Evolutionary conservation across 2,113 vertebrate species (phyloP).

Genomic region (Perccottus glenii): DNA sequence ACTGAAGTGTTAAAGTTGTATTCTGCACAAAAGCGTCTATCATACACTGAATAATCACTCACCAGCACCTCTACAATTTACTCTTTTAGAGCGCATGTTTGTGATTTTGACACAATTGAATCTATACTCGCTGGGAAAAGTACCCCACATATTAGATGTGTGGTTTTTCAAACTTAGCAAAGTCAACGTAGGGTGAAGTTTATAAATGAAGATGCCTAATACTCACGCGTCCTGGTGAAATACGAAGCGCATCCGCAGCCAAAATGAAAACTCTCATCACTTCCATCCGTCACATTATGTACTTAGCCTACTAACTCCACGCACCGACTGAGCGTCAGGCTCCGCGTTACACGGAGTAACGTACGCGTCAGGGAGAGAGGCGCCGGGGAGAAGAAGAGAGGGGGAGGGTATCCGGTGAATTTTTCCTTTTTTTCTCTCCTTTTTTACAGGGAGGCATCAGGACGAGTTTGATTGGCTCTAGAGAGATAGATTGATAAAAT

Average conservation of each 20-base stretch:
- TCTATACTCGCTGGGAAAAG: background rate
- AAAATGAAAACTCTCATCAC: conserved; percentile 50
- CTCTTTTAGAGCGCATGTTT: background rate
- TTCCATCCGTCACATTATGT: conserved; percentile 25
- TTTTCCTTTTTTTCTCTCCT: background rate
- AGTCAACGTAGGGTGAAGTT: too few relatives aligned
- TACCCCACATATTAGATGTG: background rate
- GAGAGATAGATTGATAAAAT: conserved; percentile 66
- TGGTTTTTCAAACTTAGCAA: background rate
- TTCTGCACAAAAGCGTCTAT: background rate
- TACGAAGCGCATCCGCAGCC: conserved; percentile 31
- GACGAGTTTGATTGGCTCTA: conserved; percentile 67
- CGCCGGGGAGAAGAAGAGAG: conserved; percentile 4
- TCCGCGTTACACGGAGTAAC: conserved; percentile 54
- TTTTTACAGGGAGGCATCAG: conserved; percentile 59
- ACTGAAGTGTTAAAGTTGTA: conserved; percentile 35
- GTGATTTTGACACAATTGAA: background rate
- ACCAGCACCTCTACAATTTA: background rate
- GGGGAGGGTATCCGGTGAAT: conserved; percentile 57
- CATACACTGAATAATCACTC: background rate
- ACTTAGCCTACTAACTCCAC: conserved; percentile 40
- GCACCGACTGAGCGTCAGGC: conserved; percentile 44
- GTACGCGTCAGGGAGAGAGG: conserved; percentile 57
- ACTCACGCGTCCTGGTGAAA: conserved; percentile 30
- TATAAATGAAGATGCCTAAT: background rate